These are phyloP conservation scores for Saxidomus purpurata DNA, from an alignment of 1,140 invertebrate species.

Conservation along the genomic window DNA sequence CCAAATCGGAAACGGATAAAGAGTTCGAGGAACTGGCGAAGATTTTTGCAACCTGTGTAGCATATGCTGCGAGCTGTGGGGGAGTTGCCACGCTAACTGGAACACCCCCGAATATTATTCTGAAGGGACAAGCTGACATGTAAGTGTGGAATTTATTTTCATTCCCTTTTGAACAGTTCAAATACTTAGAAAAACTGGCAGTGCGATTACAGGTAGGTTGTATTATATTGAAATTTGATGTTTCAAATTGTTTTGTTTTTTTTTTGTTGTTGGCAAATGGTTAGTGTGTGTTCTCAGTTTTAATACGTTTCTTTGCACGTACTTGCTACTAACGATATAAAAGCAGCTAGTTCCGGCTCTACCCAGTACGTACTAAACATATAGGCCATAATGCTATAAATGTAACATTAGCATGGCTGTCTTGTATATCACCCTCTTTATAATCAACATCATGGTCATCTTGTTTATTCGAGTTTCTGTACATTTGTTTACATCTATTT, in stretches of 20 bases:
- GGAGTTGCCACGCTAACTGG: slow-evolving; percentile 95
- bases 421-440: no score
- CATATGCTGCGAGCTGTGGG: slow-evolving; percentile 93
- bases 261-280: background rate
- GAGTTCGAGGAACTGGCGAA: slow-evolving; percentile 72
- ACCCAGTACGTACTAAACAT: no score
- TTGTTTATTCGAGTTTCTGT: no score
- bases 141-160: slow-evolving; percentile 57
- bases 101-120: slow-evolving; percentile 95
- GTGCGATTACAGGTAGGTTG: background rate
- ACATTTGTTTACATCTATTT: no score
- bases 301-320: background rate
- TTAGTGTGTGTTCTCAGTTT: background rate
- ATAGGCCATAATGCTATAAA: no score
- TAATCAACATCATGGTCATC: no score
- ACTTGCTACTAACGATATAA: background rate
- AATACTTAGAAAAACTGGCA: no score
- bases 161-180: background rate
- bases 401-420: no score
- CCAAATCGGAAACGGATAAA: slow-evolving; percentile 30
- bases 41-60: slow-evolving; percentile 89
- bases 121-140: slow-evolving; percentile 85
- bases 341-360: no score
- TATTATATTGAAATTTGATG: background rate
- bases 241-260: background rate